Evolutionary conservation across 2,797 vertebrate species (phyloP).

Genomic region (Sebastes itinus): DNA sequence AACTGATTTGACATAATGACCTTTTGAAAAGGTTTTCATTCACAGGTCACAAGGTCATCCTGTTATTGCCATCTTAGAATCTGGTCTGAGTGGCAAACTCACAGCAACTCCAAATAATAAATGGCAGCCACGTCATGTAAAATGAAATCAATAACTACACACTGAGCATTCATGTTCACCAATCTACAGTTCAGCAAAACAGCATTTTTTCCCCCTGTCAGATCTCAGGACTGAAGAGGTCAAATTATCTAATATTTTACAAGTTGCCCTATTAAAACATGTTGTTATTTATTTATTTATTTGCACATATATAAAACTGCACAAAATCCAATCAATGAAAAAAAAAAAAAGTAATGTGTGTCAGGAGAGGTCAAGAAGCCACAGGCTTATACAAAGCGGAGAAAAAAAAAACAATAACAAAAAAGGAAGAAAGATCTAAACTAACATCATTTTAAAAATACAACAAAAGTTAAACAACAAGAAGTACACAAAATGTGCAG

Average conservation of each 20-base stretch:
- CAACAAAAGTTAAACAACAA: too few relatives aligned
- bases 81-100: background rate
- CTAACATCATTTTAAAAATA: too few relatives aligned
- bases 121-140: background rate
- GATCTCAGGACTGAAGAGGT: background rate
- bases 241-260: background rate
- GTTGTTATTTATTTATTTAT: too few relatives aligned
- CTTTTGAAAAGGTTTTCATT: background rate
- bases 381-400: too few relatives aligned
- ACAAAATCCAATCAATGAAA: too few relatives aligned
- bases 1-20: background rate
- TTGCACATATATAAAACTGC: too few relatives aligned
- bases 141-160: background rate
- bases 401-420: too few relatives aligned
- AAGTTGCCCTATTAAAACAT: background rate
- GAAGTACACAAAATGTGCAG: too few relatives aligned
- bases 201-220: background rate
- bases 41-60: background rate
- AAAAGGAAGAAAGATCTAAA: too few relatives aligned
- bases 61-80: background rate
- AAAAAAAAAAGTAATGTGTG: too few relatives aligned
- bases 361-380: too few relatives aligned
- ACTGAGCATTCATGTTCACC: background rate
- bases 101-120: background rate
- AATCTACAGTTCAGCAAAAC: background rate